Percentiles rank a stretch among this genome's conserved stretches.
Conservation (phyloP, 2,113 vertebrate genomes). For the Kobus ellipsiprymnus region DNA sequence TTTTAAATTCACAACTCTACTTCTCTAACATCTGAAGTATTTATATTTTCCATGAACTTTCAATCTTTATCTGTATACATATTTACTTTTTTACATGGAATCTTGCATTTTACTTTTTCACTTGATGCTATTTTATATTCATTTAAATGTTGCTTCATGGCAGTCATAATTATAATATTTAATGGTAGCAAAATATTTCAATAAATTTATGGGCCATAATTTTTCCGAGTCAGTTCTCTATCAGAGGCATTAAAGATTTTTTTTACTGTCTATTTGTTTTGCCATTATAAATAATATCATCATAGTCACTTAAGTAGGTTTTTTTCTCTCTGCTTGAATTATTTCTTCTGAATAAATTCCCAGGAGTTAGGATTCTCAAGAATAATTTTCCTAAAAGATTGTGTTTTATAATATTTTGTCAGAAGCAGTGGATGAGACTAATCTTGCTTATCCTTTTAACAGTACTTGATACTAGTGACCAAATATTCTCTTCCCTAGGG, state of each 20-base stretch:
- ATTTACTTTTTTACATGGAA: not conserved
- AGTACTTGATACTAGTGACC: not conserved
- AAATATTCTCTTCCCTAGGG: not conserved
- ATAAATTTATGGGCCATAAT: not conserved
- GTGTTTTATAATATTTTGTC: not conserved
- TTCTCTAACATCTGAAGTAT: not conserved
- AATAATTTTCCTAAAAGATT: not conserved
- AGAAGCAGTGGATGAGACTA: not conserved
- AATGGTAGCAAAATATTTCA: not conserved
- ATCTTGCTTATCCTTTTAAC: not conserved
- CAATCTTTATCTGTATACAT: not conserved
- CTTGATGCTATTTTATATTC: not conserved
- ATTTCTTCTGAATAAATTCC: slow-evolving; percentile 12
- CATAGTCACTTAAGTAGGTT: not conserved
- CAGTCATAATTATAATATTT: not conserved
- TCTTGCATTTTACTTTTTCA: not conserved
- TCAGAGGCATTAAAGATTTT: not conserved
- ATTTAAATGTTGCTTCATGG: not conserved
- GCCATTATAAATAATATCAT: not conserved
- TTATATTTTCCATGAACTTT: not conserved
- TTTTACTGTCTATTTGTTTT: not conserved
- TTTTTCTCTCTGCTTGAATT: not conserved
- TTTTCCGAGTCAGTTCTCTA: not conserved
- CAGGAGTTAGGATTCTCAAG: not conserved
- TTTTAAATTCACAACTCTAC: not conserved